Conservation (phyloP, 2,113 vertebrate genomes). For the Pterophyllum scalare region DNA sequence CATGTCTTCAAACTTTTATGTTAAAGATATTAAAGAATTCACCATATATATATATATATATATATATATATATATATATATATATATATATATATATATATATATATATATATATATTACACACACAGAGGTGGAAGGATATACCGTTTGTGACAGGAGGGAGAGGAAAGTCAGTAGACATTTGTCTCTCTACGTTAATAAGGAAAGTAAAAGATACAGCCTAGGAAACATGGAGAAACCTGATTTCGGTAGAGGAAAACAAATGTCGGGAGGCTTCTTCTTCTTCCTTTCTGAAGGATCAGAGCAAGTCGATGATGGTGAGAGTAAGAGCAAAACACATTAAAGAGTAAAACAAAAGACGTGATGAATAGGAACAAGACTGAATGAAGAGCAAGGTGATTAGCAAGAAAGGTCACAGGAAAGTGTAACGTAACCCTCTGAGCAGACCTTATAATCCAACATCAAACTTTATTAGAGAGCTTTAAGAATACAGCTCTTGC, state of each 20-base stretch:
- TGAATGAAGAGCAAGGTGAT: conserved; percentile 7
- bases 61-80: neutral
- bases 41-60: too few species aligned
- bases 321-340: conserved; percentile 65
- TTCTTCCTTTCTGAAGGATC: conserved; percentile 22
- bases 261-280: conserved; percentile 20
- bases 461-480: neutral
- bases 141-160: conserved; percentile 34
- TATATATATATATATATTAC: too few species aligned
- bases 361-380: neutral
- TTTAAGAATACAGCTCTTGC: neutral
- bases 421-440: conserved; percentile 59
- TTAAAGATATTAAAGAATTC: neutral
- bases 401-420: conserved; percentile 12
- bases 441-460: conserved; percentile 15
- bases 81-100: too few species aligned
- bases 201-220: neutral
- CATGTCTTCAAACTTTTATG: conserved; percentile 31
- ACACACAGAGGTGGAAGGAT: conserved; percentile 7
- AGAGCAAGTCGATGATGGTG: conserved; percentile 70
- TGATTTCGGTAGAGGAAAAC: conserved; percentile 27
- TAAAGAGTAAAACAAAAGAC: conserved; percentile 63
- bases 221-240: neutral
- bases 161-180: conserved; percentile 21
- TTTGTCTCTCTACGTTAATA: conserved; percentile 22